phyloP scores from a whole-genome alignment of 2,113 vertebrate species.

The Oncorhynchus clarkii region DNA sequence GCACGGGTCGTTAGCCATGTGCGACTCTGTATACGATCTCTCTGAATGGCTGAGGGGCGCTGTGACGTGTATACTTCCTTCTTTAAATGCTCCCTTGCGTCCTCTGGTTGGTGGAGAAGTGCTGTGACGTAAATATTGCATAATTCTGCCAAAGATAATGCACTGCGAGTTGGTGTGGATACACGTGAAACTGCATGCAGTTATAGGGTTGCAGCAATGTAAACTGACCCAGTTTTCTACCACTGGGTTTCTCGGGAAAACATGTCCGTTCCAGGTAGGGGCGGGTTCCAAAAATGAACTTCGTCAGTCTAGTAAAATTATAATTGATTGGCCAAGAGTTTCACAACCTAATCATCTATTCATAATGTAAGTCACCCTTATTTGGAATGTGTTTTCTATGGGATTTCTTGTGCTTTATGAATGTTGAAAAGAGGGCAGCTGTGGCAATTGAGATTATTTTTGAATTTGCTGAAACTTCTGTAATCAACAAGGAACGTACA shows the following conservation, averaged over 20 bases:
- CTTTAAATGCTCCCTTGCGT: slow-evolving; percentile 82
- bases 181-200: no score
- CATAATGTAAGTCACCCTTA: no score
- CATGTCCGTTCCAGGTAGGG: slow-evolving; percentile 72
- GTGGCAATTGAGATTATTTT: no score
- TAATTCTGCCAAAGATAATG: slow-evolving; percentile 60
- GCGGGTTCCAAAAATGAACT: slow-evolving; percentile 32
- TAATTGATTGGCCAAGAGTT: no score
- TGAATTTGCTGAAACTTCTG: no score
- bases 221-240: slow-evolving; percentile 43
- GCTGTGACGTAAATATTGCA: slow-evolving; percentile 80
- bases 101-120: slow-evolving; percentile 74
- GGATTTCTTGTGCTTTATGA: no score
- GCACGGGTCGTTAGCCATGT: slow-evolving; percentile 82
- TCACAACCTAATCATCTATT: no score
- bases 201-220: no score
- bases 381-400: no score
- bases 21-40: slow-evolving; percentile 84
- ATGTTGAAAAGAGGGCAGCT: no score
- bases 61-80: slow-evolving; percentile 75
- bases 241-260: slow-evolving; percentile 31
- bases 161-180: slow-evolving; percentile 22
- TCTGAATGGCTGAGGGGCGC: slow-evolving; percentile 72
- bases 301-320: neutral
- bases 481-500: no score